Evolutionary conservation across 2,113 vertebrate species (phyloP).

Genomic region (Amia ocellicauda): DNA sequence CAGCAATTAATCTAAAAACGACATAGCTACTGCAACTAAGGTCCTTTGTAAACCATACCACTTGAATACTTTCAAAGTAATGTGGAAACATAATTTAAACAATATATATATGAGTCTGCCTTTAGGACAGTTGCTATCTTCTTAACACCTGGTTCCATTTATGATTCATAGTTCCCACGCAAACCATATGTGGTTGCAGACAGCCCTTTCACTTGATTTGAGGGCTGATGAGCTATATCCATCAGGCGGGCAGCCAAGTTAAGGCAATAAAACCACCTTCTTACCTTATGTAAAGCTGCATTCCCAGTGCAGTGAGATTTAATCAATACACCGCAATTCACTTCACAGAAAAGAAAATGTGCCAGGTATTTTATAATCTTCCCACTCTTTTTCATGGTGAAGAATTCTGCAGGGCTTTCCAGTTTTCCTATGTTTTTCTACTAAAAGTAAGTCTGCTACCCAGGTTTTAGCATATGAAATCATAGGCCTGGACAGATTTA

Average conservation of each 20-base stretch:
- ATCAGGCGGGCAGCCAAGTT: conserved; percentile 45
- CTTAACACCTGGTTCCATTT: conserved; percentile 62
- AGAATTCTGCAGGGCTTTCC: background rate
- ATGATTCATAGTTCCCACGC: conserved; percentile 65
- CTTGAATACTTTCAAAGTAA: conserved; percentile 17
- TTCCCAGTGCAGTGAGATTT: conserved; percentile 53
- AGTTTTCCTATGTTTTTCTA: background rate
- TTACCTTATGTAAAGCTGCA: conserved; percentile 57
- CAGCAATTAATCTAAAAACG: background rate
- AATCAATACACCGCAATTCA: conserved; percentile 50
- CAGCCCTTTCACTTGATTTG: conserved; percentile 48
- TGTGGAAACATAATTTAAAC: conserved; percentile 41
- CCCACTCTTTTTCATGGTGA: conserved; percentile 2
- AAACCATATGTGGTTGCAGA: conserved; percentile 58
- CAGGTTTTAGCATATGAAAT: too few relatives aligned
- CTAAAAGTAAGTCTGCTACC: too few relatives aligned
- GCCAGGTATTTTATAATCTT: background rate
- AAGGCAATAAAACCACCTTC: conserved; percentile 52
- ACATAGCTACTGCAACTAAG: background rate
- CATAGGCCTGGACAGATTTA: too few relatives aligned
- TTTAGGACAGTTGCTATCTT: conserved; percentile 47
- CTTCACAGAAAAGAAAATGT: conserved; percentile 24
- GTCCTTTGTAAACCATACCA: background rate
- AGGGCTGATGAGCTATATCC: conserved; percentile 47
- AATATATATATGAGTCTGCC: conserved; percentile 37